Evolutionary conservation across 2,888 invertebrate genomes (phyloP).

Genomic region (Caenorhabditis wallacei): DNA sequence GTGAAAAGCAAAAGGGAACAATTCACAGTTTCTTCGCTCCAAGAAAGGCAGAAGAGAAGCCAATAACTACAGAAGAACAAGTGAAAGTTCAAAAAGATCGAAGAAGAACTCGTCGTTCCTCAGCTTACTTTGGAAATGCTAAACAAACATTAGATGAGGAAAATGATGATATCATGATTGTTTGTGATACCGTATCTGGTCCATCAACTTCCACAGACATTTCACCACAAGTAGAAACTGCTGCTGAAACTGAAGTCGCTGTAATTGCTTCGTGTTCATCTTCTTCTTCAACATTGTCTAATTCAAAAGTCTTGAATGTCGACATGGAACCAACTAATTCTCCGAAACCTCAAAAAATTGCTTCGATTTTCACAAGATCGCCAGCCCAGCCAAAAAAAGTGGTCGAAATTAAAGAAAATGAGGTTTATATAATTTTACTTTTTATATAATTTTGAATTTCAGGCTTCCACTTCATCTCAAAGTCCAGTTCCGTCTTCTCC

Average conservation of each 20-base stretch:
- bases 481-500: not conserved
- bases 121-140: conserved; percentile 14
- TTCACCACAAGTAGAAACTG: not conserved
- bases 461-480: not conserved
- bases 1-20: not conserved
- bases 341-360: not conserved
- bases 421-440: not conserved
- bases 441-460: not conserved
- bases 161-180: not conserved
- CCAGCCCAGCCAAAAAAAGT: not conserved
- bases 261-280: not conserved
- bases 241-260: not conserved
- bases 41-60: not conserved
- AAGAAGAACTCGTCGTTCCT: conserved; percentile 12
- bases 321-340: not conserved
- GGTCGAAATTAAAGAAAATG: not conserved
- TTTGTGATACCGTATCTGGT: not conserved
- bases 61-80: not conserved
- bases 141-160: not conserved
- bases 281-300: not conserved
- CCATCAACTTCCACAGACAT: not conserved
- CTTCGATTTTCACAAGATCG: conserved; percentile 16
- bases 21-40: conserved; percentile 33
- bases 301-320: not conserved
- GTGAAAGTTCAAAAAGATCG: conserved; percentile 1